Percentiles rank a stretch among this genome's conserved stretches.
Evolutionary conservation across 2,113 vertebrate species (phyloP).

Genomic region (Prietella phreatophila): DNA sequence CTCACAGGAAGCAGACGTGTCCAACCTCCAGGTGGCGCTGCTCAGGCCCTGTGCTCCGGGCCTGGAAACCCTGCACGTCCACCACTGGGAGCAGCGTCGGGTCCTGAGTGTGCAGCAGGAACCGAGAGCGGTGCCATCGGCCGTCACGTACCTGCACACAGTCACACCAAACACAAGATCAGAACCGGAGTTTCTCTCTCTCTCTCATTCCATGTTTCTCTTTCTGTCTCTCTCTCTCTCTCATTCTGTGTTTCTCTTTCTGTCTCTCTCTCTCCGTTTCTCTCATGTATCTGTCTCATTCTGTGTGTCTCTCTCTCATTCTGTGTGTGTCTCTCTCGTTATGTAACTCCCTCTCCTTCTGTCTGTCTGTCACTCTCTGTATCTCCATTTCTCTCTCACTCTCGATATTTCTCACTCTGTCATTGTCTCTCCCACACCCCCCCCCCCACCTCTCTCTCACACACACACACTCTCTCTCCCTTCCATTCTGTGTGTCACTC

Average conservation of each 20-base stretch:
- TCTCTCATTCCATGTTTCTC: too few species aligned
- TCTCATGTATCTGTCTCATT: too few species aligned
- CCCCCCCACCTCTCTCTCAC: neutral
- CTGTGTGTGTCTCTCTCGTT: neutral
- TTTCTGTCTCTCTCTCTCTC: too few species aligned
- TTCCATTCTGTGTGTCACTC: neutral
- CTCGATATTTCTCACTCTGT: neutral
- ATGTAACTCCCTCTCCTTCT: neutral
- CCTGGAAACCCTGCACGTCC: constrained; percentile 75
- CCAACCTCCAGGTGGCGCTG: constrained; percentile 83
- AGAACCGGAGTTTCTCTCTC: neutral
- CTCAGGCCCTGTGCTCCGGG: constrained; percentile 63
- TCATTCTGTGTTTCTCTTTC: too few species aligned
- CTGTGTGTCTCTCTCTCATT: neutral
- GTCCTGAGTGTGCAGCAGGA: constrained; percentile 89
- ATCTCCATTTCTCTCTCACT: neutral
- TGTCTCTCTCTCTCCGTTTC: too few species aligned
- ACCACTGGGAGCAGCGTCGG: constrained; percentile 86
- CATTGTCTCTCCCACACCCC: neutral
- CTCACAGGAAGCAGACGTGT: constrained; percentile 90
- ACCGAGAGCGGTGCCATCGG: constrained; percentile 87
- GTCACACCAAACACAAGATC: neutral
- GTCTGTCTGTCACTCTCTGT: neutral
- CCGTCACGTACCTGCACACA: constrained; percentile 88
- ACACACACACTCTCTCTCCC: neutral